These are phyloP conservation scores for Eudyptes chrysolophus DNA, from an alignment of 2,113 vertebrate genomes.

Conservation along the genomic window DNA sequence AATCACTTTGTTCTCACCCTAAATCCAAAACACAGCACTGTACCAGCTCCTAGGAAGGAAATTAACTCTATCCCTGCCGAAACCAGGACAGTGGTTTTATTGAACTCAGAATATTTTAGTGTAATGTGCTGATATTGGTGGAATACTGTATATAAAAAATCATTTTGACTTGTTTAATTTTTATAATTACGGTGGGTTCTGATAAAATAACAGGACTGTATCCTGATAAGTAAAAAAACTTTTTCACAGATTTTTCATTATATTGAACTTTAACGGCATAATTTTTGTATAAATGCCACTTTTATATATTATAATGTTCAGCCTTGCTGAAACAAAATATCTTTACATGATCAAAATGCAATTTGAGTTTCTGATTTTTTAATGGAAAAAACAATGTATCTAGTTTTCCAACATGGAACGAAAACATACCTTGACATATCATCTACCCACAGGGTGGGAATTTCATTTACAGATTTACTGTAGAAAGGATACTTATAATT, in stretches of 20 bases:
- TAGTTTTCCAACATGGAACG: not conserved
- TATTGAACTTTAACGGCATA: not conserved
- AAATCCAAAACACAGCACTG: too few species aligned
- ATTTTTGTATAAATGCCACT: not conserved
- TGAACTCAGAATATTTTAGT: not conserved
- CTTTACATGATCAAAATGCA: not conserved
- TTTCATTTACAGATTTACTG: not conserved
- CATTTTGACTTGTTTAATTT: not conserved
- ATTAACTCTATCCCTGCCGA: too few species aligned
- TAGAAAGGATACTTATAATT: not conserved
- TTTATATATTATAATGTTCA: not conserved
- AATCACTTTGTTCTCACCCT: too few species aligned
- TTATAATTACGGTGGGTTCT: not conserved
- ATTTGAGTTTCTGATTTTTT: not conserved
- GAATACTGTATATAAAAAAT: not conserved
- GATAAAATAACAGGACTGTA: not conserved
- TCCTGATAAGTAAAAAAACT: not conserved
- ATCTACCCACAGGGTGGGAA: not conserved
- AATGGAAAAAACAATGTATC: not conserved
- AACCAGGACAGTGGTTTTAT: not conserved
- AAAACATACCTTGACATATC: not conserved
- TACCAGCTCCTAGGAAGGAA: too few species aligned
- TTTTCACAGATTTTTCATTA: not conserved
- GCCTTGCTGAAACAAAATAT: not conserved
- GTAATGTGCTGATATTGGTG: not conserved